These are phyloP conservation scores for Hemiprocne comata DNA, from an alignment of 2,113 vertebrate genomes.

Conservation along the genomic window DNA sequence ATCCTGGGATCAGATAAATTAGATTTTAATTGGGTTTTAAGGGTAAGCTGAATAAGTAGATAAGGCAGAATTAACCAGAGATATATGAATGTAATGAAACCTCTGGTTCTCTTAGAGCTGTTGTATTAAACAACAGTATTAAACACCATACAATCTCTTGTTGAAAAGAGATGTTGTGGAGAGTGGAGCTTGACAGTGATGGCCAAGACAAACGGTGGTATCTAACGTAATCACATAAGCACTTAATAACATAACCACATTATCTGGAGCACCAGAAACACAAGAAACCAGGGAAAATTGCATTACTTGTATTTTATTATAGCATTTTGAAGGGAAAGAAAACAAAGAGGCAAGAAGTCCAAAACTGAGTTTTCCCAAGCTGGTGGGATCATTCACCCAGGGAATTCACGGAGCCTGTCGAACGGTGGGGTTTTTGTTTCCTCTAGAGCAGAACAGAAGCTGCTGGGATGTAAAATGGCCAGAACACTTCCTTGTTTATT, in stretches of 20 bases:
- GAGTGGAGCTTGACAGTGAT: slow-evolving; percentile 74
- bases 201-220: slow-evolving; percentile 62
- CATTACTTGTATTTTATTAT: not conserved
- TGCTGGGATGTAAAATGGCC: not conserved
- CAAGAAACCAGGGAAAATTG: not conserved
- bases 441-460: not conserved
- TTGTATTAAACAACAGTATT: slow-evolving; percentile 71
- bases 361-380: not conserved
- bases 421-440: not conserved
- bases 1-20: slow-evolving; percentile 83
- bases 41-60: slow-evolving; percentile 80
- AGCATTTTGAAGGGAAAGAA: not conserved
- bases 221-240: slow-evolving; percentile 58
- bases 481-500: not conserved
- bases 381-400: not conserved
- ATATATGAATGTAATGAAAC: slow-evolving; percentile 80
- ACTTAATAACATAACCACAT: not conserved
- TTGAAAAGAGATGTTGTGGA: slow-evolving; percentile 42
- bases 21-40: slow-evolving; percentile 87
- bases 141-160: slow-evolving; percentile 18
- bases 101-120: slow-evolving; percentile 67
- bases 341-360: not conserved
- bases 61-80: slow-evolving; percentile 82
- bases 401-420: not conserved
- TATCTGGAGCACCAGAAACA: slow-evolving; percentile 62